Evolutionary conservation across 2,797 vertebrate species (phyloP).

Genomic region (Scarus forsteni): DNA sequence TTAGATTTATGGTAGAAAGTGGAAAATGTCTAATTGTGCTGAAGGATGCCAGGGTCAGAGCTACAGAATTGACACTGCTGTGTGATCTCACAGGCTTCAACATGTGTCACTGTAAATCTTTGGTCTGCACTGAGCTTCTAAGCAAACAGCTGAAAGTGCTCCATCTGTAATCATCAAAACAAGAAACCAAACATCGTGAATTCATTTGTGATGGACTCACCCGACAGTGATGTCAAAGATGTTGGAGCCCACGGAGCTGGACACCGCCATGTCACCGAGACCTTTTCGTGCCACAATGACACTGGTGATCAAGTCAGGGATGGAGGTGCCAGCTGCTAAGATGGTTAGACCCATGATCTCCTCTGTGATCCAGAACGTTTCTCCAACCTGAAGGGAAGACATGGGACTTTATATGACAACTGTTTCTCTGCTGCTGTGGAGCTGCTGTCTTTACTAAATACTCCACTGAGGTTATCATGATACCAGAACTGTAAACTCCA

Average conservation of each 20-base stretch:
- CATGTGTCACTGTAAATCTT: too few species aligned
- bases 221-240: conserved; percentile 99
- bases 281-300: conserved; percentile 98
- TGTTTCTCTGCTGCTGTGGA: background rate
- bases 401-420: too few species aligned
- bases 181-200: background rate
- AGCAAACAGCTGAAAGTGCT: background rate
- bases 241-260: conserved; percentile 98
- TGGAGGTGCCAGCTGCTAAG: conserved; percentile 96
- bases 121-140: too few species aligned
- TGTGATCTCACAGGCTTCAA: too few species aligned
- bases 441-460: too few species aligned
- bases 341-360: conserved; percentile 99
- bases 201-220: conserved; percentile 79
- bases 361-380: conserved; percentile 97
- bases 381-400: conserved; percentile 88
- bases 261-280: conserved; percentile 98
- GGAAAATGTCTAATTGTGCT: too few species aligned
- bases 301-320: conserved; percentile 98
- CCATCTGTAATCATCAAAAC: background rate
- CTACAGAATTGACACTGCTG: too few species aligned
- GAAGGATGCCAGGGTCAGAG: too few species aligned
- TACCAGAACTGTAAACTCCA: too few species aligned
- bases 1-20: too few species aligned
- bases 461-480: too few species aligned